Base-by-base conservation (phyloP, 2,113 vertebrate genomes). In the Gila orcuttii region DNA sequence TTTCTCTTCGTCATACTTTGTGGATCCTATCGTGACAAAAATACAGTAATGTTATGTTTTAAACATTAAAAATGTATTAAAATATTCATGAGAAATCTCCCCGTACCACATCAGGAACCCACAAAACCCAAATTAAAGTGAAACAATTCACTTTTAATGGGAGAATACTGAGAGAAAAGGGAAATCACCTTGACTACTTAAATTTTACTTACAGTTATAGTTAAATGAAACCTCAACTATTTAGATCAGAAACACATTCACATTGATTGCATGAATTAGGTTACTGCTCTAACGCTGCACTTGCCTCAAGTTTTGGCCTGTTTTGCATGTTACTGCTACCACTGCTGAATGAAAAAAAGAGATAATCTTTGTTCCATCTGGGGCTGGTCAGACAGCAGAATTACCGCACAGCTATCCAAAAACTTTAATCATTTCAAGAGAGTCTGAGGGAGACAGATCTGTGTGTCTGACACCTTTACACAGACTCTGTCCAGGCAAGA, bases 381-480 rank as follows among this genome's bases (percentile, higher is more conserved):
- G 78, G 86, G 82, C 82, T 50, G 88, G 68, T 88, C 80, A 86
- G 74, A 66, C 23, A 73, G 39, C 7, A 78, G 31, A 47, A 52
- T 82, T 57, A 82, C 59, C 85, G 28, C 71, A 82, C 23, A 52
- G 60, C 33, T 59, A 74, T 69, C 69, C 79, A 79, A 85, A 55
- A 50, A 47, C 69, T 36, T 57, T 36, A 82, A 87, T 68, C 64
- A 88, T 68, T 66, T 71, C 86, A 84, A 55, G 59, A 33, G 88
- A 84, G 83, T 59, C 79, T 73, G 50, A 64, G 45, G 23, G 23
- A 88, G 71, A 91, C 82, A 73, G 74, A 80, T 86, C 69, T 74
- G 82, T 75, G 36, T 69, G 85, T 90, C 87, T 66, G 55, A 82
- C 64, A 57, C 77, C 69, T 75, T 31, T 47, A 60, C 55, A 47